Base-by-base conservation (phyloP, 2,888 invertebrate genomes). In the Drosophila greeni region DNA sequence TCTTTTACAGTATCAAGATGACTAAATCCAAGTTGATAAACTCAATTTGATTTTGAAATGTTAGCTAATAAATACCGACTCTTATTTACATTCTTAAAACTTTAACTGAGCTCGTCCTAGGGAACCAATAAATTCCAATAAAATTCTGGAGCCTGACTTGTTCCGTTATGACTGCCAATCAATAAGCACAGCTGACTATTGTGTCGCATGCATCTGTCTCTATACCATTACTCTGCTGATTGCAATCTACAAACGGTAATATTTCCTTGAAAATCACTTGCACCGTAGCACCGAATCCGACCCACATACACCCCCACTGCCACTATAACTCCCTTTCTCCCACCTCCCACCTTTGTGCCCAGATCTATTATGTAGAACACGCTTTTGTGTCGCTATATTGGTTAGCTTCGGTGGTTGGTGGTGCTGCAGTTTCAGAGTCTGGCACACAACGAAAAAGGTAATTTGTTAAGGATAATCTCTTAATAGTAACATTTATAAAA, bases 321-420 rank as follows among this genome's bases (percentile, higher is more conserved):
- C 31, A 24, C 29, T 23, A 42, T 42, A 8, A 39, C 37, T 20
- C 20, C 8, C 20, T 14, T 2, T 8, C 14, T 9, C 31, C 29
- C n/a, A 29, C 47, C 31, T 23, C n/a, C 24, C 47, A 12, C 59
- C 39, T 59, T 45, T 37, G 33, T 55, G 55, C 39, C 68, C 73
- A 75, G 65, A 75, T 52, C 78, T 81, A 78, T 71, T 60, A 65
- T 65, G 64, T 65, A 65, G 66, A 43, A 51, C 49, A 51, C 45
- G 57, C 70, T 49, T 69, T 68, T 68, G 61, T 69, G 54, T 68
- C 54, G 54, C 26, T 47, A 64, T 61, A 69, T 74, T 74, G 80
- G 74, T 79, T 72, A 52, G 74, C 58, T 65, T 64, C 55, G 43
- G 64, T 39, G 77, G 77, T 58, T 70, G 55, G 49, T 23, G 42